Evolutionary conservation across 1,140 invertebrate species (phyloP).

Genomic region (Drosophila nasuta): DNA sequence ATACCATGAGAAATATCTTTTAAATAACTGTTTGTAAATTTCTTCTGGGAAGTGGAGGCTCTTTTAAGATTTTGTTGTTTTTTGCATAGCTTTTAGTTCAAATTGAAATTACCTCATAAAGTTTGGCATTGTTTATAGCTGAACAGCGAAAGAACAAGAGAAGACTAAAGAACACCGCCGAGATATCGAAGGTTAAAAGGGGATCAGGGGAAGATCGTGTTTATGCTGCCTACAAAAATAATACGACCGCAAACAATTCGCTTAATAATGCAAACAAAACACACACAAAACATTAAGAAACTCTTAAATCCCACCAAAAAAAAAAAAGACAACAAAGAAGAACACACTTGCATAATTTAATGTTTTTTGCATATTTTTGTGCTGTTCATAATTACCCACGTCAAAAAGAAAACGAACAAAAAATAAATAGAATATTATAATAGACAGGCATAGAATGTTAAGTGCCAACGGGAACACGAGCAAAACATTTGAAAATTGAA

Average conservation of each 20-base stretch:
- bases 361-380: constrained; percentile 30
- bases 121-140: constrained; percentile 44
- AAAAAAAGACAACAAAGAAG: neutral
- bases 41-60: constrained; percentile 49
- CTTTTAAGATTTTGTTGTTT: constrained; percentile 11
- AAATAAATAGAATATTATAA: constrained; percentile 60
- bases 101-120: constrained; percentile 53
- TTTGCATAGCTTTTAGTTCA: constrained; percentile 37
- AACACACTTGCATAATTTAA: constrained; percentile 69
- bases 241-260: constrained; percentile 22
- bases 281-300: constrained; percentile 17
- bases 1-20: constrained; percentile 2
- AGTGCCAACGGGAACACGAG: constrained; percentile 73
- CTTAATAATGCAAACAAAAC: constrained; percentile 27
- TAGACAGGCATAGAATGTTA: constrained; percentile 77
- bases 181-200: neutral
- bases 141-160: neutral
- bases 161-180: neutral
- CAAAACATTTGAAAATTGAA: constrained; percentile 65
- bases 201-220: constrained; percentile 8
- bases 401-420: constrained; percentile 39
- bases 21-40: constrained; percentile 13
- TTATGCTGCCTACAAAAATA: constrained; percentile 12
- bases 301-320: constrained; percentile 28
- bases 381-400: constrained; percentile 66